Evolutionary conservation across 2,888 invertebrate genomes (phyloP), one percentile per base, ranked within the genome.

Genomic region (Clunio marinus): DNA sequence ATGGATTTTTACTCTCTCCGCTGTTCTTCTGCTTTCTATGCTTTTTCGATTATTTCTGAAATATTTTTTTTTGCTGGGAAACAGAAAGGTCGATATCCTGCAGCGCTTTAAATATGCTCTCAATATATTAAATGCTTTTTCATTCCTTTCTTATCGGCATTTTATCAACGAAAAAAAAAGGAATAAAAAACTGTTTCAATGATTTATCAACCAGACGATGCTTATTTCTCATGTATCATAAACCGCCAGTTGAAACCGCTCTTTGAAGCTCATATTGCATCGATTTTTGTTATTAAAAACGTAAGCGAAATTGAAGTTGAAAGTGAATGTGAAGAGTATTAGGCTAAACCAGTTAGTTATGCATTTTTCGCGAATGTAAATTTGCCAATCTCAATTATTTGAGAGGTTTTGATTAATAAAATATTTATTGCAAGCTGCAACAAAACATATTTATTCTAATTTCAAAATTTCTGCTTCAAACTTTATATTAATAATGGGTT

Each of bases 51-150:
- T n/a, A n/a, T n/a, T n/a, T n/a, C n/a, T n/a, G n/a, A n/a, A n/a
- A n/a, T n/a, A n/a, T n/a, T n/a, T n/a, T 3, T 51, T 51, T 51
- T 20, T 57, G 25, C 25, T 8, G 46, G 45, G 25, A 41, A 62
- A 46, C 63, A 57, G 8, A 46, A 65, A 66, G 66, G 66, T 66
- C 66, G 66, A 66, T 66, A 55, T 66, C 66, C 66, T 66, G 66
- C 32, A 66, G 66, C 66, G 22, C 5, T 66, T 66, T 22, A 25
- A 51, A 37, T 32, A 1, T 10, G 10, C n/a, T 59, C n/a, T 59
- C 59, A 28, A 28, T 59, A 35, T 13, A 63, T n/a, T 24, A 63
- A 46, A 63, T 46, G 51, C 13, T 66, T 45, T 66, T 55, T 65
- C n/a, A 22, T 32, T 45, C 20, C 27, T 51, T n/a, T 27, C 25